A percentile compares a stretch with the other conserved stretches of the same genome.
These are phyloP conservation scores for Ascaphus truei DNA, from an alignment of 2,113 vertebrate genomes.

Conservation along the genomic window DNA sequence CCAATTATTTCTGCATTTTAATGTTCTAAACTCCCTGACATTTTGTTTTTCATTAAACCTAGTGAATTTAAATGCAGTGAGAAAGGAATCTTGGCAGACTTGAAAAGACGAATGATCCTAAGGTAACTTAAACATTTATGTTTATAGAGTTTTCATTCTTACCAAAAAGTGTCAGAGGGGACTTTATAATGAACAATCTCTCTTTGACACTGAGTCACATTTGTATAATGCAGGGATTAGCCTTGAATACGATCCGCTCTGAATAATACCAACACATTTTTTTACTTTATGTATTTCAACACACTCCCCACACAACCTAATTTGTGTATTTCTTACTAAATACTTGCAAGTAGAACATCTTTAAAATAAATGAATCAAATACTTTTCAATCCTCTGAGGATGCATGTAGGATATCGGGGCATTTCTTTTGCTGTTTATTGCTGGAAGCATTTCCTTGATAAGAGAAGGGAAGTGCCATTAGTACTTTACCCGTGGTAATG, in stretches of 20 bases:
- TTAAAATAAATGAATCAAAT: too few species aligned
- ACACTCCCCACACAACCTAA: background rate
- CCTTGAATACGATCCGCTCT: background rate
- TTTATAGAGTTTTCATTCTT: background rate
- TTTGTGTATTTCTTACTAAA: background rate
- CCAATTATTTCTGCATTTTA: constrained; percentile 32
- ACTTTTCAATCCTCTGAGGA: too few species aligned
- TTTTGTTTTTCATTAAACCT: constrained; percentile 12
- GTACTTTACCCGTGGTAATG: too few species aligned
- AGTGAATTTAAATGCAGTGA: background rate
- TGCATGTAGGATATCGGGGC: too few species aligned
- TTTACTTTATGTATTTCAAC: background rate
- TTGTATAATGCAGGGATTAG: constrained; percentile 21
- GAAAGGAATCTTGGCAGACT: background rate
- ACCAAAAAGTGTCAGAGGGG: constrained; percentile 6
- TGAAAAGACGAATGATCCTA: background rate
- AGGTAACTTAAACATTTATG: constrained; percentile 18
- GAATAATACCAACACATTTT: background rate
- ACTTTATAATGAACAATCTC: constrained; percentile 8
- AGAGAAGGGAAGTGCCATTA: too few species aligned
- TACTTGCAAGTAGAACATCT: too few species aligned
- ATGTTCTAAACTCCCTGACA: constrained; percentile 20
- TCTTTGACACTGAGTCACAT: constrained; percentile 19
- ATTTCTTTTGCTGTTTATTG: too few species aligned
- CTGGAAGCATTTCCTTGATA: too few species aligned